Conservation (phyloP, 2,797 vertebrate species). For the Tapirus indicus region DNA sequence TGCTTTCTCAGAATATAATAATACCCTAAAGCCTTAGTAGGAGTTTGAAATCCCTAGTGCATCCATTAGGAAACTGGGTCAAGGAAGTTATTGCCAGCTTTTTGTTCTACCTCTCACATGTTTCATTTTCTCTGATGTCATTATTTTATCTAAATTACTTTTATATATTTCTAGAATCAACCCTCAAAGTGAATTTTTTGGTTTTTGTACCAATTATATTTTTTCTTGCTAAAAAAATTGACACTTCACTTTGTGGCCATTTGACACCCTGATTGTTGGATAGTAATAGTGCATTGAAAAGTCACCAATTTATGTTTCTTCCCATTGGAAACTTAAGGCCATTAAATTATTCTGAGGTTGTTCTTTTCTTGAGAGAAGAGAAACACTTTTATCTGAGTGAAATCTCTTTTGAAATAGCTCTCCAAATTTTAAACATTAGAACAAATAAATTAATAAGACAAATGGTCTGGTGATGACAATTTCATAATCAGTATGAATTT, state of each 20-base stretch:
- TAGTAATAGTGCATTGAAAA: neutral
- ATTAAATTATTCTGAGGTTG: neutral
- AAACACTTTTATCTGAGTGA: neutral
- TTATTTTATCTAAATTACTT: neutral
- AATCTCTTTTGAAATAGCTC: neutral
- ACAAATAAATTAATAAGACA: neutral
- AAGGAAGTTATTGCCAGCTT: neutral
- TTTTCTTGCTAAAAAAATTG: neutral
- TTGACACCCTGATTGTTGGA: neutral
- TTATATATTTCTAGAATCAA: neutral
- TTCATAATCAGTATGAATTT: neutral
- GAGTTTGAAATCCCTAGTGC: neutral
- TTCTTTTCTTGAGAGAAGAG: neutral
- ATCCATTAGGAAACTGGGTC: neutral
- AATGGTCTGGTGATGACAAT: neutral
- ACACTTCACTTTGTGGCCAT: neutral
- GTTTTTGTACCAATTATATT: neutral
- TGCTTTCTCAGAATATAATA: neutral
- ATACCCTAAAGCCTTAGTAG: neutral
- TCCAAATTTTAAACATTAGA: constrained; percentile 1
- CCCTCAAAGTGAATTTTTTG: neutral
- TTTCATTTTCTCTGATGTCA: constrained; percentile 4
- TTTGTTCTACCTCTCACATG: neutral
- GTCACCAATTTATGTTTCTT: neutral
- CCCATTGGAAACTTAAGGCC: neutral